Evolutionary conservation across 2,888 invertebrate genomes (phyloP), one percentile per base, ranked within the genome.

Genomic region (Melieria crassipennis): DNA sequence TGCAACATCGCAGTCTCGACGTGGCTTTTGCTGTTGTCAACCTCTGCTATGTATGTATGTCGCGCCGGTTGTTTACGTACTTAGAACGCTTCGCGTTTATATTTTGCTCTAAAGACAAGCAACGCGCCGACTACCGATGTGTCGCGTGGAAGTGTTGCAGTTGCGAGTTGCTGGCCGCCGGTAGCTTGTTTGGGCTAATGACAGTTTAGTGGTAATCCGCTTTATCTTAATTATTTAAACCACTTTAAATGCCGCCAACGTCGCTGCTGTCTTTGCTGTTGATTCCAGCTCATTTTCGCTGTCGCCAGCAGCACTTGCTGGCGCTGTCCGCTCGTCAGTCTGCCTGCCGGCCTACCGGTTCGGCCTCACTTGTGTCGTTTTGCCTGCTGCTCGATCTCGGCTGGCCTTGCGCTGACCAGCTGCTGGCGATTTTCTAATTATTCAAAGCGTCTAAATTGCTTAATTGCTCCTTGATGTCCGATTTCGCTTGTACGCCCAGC

Each of bases 371-470:
- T 43, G 43, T 42, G 10, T n/a, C 43, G 16, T 6, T 43, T 60
- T 9, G 30, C 30, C n/a, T 30, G 7, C 60, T 52, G 60, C 60
- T 61, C 61, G 52, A n/a, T 55, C 46, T 68, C 61, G 47, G 52
- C 61, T 0, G 7, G 4, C 48, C 47, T 16, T 7, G n/a, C 65
- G 58, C 5, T 45, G 13, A 48, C 60, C 60, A 52, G 50, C 61
- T 61, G 52, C 68, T 65, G 58, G 65, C 57, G 63, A 67, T 63
- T 73, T 67, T 78, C 78, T 78, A 83, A 81, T 83, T 81, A 81
- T 81, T 83, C 82, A 80, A 79, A 80, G 82, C 82, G 75, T 79
- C 78, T 79, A 81, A 81, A 81, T 80, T 82, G 81, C 79, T 78
- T 82, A 81, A 81, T 83, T 81, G 83, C 78, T 16, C 62, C 56